phyloP scores from a whole-genome alignment of 2,797 vertebrate species.

The Florisuga fusca region DNA sequence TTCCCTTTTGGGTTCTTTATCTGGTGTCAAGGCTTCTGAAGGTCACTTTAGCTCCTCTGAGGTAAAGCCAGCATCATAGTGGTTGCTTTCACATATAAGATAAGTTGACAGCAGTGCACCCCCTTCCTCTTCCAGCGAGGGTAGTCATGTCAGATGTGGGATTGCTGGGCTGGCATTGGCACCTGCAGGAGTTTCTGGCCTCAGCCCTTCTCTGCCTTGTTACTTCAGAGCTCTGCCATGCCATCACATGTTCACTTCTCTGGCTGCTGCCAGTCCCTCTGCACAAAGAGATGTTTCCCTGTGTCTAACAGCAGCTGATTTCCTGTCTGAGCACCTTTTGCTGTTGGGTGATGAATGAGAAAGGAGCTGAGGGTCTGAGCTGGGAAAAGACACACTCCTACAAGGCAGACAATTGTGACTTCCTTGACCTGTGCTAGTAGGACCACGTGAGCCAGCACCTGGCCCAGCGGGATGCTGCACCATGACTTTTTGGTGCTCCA shows the following conservation, averaged over 20 bases:
- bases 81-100: accelerated
- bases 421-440: not conserved
- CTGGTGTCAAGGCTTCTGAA: not conserved
- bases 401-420: not conserved
- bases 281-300: not conserved
- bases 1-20: not conserved
- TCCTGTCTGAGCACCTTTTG: slow-evolving; percentile 32
- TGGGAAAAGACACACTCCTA: not conserved
- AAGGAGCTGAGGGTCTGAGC: not conserved
- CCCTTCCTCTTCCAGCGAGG: accelerated
- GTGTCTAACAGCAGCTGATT: not conserved
- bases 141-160: accelerated
- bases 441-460: not conserved
- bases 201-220: not conserved
- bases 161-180: not conserved
- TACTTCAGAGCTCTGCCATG: not conserved
- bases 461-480: not conserved
- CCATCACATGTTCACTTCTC: not conserved
- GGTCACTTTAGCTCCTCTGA: not conserved
- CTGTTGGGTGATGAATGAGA: not conserved
- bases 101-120: not conserved
- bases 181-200: accelerated
- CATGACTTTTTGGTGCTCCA: not conserved
- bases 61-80: not conserved
- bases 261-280: not conserved